Evolutionary conservation across 53 echinoderm and acorn worm genomes (phyloP).

Genomic region (Arbacia lixula): DNA sequence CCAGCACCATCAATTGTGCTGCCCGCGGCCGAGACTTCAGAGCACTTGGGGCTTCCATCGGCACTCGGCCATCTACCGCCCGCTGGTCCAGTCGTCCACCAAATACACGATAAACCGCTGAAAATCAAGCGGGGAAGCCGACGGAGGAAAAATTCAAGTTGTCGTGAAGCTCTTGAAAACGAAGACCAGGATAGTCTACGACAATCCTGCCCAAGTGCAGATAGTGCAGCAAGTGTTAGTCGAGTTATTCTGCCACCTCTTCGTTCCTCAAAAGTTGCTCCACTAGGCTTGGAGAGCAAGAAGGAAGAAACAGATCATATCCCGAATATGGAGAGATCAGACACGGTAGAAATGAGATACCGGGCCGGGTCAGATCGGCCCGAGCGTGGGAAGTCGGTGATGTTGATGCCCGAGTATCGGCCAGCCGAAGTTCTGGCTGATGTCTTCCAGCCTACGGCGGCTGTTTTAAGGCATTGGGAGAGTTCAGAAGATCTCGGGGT

Average conservation of each 20-base stretch:
- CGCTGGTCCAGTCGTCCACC: not conserved
- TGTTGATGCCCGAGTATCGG: slow-evolving; percentile 52
- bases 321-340: not conserved
- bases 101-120: not conserved
- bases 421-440: not conserved
- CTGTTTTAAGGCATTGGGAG: slow-evolving; percentile 66
- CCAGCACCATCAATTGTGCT: slow-evolving; percentile 3
- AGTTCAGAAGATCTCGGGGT: slow-evolving; percentile 82
- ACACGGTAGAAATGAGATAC: slow-evolving; percentile 39
- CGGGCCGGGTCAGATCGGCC: slow-evolving; percentile 36
- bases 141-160: not conserved
- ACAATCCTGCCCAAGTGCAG: not conserved
- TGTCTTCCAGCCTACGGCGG: not conserved
- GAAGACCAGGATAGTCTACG: not conserved
- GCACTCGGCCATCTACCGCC: not conserved
- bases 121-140: slow-evolving; percentile 6
- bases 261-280: slow-evolving; percentile 48
- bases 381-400: slow-evolving; percentile 48
- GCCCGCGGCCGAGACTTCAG: not conserved
- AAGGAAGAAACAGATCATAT: slow-evolving; percentile 5
- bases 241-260: slow-evolving; percentile 29
- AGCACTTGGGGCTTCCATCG: not conserved
- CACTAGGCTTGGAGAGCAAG: not conserved
- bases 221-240: slow-evolving; percentile 38
- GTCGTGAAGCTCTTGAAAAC: not conserved